Percentiles rank a stretch among this genome's conserved stretches.
phyloP scores from a whole-genome alignment of 2,797 vertebrate species.

The Parauchenoglanis punctatus region DNA sequence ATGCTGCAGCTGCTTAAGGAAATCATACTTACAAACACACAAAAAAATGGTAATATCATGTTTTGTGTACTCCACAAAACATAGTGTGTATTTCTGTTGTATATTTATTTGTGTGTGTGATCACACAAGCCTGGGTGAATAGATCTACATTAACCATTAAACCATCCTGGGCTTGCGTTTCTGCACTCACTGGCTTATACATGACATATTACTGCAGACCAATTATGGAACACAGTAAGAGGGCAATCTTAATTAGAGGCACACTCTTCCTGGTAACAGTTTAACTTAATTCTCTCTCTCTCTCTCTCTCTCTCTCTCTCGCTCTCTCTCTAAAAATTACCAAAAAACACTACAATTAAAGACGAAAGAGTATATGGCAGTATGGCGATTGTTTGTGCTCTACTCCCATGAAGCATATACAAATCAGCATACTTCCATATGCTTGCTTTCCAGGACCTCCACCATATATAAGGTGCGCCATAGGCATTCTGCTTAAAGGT shows the following conservation, averaged over 20 bases:
- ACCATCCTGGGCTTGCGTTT: constrained; percentile 61
- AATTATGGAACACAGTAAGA: constrained; percentile 56
- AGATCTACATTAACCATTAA: constrained; percentile 72
- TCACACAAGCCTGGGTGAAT: constrained; percentile 43
- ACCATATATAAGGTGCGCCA: background rate
- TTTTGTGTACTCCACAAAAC: background rate
- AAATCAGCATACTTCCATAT: background rate
- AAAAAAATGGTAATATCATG: background rate
- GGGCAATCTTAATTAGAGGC: constrained; percentile 54
- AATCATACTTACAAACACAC: background rate
- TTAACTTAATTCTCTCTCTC: constrained; percentile 49
- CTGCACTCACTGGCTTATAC: constrained; percentile 58
- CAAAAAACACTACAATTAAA: background rate
- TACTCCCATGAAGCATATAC: background rate
- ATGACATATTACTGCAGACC: constrained; percentile 64
- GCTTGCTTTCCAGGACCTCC: background rate
- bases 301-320: background rate
- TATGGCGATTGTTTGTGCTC: too few relatives aligned
- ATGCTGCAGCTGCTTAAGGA: background rate
- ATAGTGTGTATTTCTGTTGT: background rate
- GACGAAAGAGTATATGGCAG: background rate
- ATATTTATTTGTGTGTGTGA: constrained; percentile 18
- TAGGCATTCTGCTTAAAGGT: constrained; percentile 9
- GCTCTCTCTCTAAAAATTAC: background rate
- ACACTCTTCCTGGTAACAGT: constrained; percentile 52